phyloP scores from a whole-genome alignment of 2,888 invertebrate species.

The Oithona nana region DNA sequence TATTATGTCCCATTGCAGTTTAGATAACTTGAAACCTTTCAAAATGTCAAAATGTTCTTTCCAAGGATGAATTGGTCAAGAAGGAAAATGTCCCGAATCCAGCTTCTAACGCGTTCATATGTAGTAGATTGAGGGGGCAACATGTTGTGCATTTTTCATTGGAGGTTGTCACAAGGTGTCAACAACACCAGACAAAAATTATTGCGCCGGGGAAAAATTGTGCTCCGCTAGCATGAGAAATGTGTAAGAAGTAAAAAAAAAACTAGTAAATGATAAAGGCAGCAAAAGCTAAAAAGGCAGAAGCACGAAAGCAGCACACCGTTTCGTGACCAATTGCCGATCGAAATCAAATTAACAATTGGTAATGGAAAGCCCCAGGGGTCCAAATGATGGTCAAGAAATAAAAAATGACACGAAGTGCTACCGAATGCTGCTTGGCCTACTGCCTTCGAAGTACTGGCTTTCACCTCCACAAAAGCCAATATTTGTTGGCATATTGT shows the following conservation, averaged over 20 bases:
- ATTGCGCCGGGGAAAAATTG: neutral
- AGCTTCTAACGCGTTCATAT: no score
- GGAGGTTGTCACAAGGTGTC: neutral
- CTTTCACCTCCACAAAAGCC: neutral
- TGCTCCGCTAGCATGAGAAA: neutral
- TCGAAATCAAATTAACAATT: neutral
- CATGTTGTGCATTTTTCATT: neutral
- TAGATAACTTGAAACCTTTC: no score
- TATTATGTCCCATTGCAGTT: no score
- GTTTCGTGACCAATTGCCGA: neutral
- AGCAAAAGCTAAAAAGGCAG: neutral
- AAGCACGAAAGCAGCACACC: neutral
- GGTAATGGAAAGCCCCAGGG: neutral
- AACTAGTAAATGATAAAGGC: no score
- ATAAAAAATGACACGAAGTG: no score
- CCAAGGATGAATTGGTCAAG: no score
- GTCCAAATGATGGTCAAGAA: neutral
- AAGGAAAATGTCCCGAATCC: no score
- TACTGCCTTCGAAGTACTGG: no score
- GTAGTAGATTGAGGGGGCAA: neutral
- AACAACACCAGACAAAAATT: neutral
- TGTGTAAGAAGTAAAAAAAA: no score
- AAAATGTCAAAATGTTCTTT: no score
- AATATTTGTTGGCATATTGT: neutral
- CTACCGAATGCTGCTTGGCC: no score